Conservation (phyloP, 2,797 vertebrate genomes). For the Coendou prehensilis region DNA sequence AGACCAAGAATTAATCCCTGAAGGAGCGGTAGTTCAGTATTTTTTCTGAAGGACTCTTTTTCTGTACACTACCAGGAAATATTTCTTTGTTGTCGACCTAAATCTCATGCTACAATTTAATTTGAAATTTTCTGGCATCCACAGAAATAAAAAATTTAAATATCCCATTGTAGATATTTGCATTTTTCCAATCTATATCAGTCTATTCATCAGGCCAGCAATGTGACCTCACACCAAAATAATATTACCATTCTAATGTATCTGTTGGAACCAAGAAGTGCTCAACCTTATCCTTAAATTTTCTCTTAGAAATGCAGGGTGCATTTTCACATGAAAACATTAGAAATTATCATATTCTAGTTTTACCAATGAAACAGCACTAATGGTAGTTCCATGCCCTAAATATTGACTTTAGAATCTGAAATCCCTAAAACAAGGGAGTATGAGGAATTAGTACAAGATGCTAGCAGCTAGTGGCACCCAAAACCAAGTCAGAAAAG, state of each 20-base stretch:
- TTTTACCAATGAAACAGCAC: not conserved
- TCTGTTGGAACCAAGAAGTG: not conserved
- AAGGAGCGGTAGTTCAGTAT: not conserved
- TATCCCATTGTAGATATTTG: not conserved
- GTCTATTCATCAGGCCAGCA: not conserved
- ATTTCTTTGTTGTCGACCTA: conserved; percentile 1
- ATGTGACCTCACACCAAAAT: not conserved
- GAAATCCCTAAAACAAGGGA: not conserved
- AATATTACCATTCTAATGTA: not conserved
- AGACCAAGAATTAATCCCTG: not conserved
- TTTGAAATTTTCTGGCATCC: conserved; percentile 24
- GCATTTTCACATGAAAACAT: conserved; percentile 14
- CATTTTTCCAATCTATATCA: not conserved
- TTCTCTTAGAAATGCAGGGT: conserved; percentile 22
- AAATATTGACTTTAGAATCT: conserved; percentile 25
- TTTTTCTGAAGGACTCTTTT: not conserved
- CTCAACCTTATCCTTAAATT: conserved; percentile 22
- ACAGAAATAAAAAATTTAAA: conserved; percentile 14
- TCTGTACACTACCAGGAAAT: not conserved
- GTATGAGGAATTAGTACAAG: not conserved
- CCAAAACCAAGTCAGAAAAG: conserved; percentile 21
- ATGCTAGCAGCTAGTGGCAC: not conserved
- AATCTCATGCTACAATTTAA: conserved; percentile 11
- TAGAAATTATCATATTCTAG: not conserved
- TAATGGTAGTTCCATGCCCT: not conserved